These are phyloP conservation scores for Spea bombifrons DNA, from an alignment of 2,113 vertebrate genomes.

Conservation along the genomic window DNA sequence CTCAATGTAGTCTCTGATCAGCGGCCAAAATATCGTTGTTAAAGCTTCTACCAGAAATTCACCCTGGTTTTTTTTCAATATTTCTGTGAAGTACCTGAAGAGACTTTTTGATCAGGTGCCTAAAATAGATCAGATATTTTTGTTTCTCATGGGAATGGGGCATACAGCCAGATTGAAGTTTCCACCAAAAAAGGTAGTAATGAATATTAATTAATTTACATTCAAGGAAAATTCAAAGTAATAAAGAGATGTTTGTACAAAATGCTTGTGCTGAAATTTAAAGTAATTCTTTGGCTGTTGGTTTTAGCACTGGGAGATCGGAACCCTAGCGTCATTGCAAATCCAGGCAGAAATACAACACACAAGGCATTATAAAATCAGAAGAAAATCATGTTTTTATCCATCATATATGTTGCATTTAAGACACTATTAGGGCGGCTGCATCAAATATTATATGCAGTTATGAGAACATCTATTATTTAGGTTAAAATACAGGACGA, in stretches of 20 bases:
- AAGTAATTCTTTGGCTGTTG: background rate
- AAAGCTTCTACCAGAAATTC: too few species aligned
- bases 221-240: background rate
- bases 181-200: too few species aligned
- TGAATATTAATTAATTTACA: too few species aligned
- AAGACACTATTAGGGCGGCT: constrained; percentile 9
- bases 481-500: constrained; percentile 24
- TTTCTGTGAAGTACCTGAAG: too few species aligned
- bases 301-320: background rate
- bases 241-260: background rate
- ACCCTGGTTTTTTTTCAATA: too few species aligned
- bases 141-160: too few species aligned
- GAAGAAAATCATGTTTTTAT: constrained; percentile 27
- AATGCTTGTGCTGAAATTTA: background rate
- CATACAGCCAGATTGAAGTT: too few species aligned
- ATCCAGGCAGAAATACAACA: background rate
- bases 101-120: too few species aligned
- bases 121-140: too few species aligned
- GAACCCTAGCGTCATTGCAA: background rate
- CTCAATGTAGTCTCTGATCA: too few species aligned
- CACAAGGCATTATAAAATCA: background rate
- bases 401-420: constrained; percentile 23
- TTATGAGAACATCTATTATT: constrained; percentile 29
- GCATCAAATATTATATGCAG: constrained; percentile 33
- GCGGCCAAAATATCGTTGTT: too few species aligned